These are phyloP conservation scores for Nomada hirtipes DNA, from an alignment of 2,888 invertebrate species.

Conservation along the genomic window DNA sequence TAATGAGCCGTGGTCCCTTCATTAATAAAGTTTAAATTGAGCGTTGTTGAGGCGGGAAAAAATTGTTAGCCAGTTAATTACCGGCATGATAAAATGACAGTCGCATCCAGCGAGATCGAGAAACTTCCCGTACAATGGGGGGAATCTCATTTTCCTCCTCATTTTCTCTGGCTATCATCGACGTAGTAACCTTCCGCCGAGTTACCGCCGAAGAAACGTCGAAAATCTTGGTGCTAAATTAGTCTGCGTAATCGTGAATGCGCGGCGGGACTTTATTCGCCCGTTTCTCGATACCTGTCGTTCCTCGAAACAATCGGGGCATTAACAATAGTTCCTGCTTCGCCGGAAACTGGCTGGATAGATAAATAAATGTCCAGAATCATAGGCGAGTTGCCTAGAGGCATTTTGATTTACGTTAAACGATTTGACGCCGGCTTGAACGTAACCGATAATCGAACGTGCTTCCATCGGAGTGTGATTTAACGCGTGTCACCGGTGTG, in stretches of 20 bases:
- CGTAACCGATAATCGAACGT: slow-evolving; percentile 15
- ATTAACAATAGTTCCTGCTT: neutral
- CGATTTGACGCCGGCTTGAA: slow-evolving; percentile 13
- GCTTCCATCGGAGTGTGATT: slow-evolving; percentile 3
- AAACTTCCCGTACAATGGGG: slow-evolving; percentile 55
- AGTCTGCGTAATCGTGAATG: neutral
- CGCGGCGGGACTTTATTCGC: neutral
- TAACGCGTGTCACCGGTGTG: slow-evolving; percentile 18
- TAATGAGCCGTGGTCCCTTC: slow-evolving; percentile 58
- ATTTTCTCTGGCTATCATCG: slow-evolving; percentile 37
- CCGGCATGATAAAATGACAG: slow-evolving; percentile 48
- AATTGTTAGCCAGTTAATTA: slow-evolving; percentile 65
- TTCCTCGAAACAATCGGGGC: neutral
- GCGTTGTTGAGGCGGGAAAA: slow-evolving; percentile 55
- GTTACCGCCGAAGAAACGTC: slow-evolving; percentile 19
- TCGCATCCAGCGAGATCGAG: slow-evolving; percentile 57
- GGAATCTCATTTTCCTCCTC: slow-evolving; percentile 53
- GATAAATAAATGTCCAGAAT: neutral
- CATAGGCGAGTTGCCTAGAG: neutral
- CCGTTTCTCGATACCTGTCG: neutral
- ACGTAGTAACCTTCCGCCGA: slow-evolving; percentile 10
- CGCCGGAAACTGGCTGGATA: too few species aligned
- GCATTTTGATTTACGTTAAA: neutral
- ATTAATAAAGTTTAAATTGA: slow-evolving; percentile 74
- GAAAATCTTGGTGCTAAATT: slow-evolving; percentile 18